A percentile compares a stretch with the other conserved stretches of the same genome.
Evolutionary conservation across 1,140 invertebrate genomes (phyloP).

Genomic region (Lepidotrigona ventralis): DNA sequence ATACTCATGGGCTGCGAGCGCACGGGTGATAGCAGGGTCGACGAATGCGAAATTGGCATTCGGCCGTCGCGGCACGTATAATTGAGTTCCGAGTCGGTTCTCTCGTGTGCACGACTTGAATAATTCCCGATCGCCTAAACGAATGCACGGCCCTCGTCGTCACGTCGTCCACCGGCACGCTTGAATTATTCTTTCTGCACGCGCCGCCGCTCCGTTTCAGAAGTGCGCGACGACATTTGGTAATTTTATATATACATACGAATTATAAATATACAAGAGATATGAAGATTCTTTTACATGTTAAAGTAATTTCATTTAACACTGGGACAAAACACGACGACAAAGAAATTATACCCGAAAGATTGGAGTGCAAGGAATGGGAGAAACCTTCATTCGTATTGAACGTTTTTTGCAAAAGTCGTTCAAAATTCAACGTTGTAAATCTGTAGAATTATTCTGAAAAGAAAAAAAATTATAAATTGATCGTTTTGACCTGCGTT

Average conservation of each 20-base stretch:
- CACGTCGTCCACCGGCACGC: not conserved
- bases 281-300: no score
- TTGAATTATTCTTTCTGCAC: slow-evolving; percentile 30
- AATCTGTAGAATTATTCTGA: no score
- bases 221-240: not conserved
- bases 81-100: slow-evolving; percentile 78
- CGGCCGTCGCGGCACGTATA: slow-evolving; percentile 70
- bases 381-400: no score
- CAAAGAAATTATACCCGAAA: no score
- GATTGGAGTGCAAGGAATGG: no score
- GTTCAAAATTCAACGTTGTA: no score
- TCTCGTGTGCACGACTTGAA: slow-evolving; percentile 74
- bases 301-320: no score
- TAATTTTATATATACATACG: not conserved
- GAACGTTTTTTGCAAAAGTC: no score
- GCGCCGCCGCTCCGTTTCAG: not conserved
- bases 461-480: no score
- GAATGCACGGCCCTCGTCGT: slow-evolving; percentile 37
- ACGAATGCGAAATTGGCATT: slow-evolving; percentile 71
- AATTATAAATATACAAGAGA: no score
- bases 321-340: no score
- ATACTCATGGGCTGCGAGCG: slow-evolving; percentile 66
- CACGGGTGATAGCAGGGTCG: slow-evolving; percentile 52
- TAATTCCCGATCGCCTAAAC: slow-evolving; percentile 69
- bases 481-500: no score